Evolutionary conservation across 2,113 vertebrate genomes (phyloP).

Genomic region (Zapus hudsonius): DNA sequence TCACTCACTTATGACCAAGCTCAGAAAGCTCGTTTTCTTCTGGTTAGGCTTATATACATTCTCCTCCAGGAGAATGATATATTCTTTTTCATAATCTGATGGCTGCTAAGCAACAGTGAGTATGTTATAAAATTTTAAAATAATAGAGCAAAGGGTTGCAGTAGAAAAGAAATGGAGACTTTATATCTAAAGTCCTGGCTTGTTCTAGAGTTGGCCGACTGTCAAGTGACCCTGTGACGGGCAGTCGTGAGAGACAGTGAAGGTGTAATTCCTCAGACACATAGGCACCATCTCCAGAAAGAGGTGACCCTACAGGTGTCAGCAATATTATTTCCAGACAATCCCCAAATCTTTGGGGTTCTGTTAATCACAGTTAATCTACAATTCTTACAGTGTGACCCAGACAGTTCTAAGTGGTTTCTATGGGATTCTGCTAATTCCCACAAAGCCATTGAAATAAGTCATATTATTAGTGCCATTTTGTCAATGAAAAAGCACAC

Average conservation of each 20-base stretch:
- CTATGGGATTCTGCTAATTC: background rate
- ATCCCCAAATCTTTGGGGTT: background rate
- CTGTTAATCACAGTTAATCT: background rate
- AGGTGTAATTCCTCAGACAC: background rate
- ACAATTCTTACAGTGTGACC: background rate
- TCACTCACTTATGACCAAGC: background rate
- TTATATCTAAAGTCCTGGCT: background rate
- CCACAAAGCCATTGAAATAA: background rate
- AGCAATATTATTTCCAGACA: background rate
- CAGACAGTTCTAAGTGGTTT: background rate
- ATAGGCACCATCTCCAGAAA: background rate
- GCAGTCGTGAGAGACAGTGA: background rate
- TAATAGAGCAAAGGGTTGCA: background rate
- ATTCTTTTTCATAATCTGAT: background rate
- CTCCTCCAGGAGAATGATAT: background rate
- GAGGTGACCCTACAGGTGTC: background rate
- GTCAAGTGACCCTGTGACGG: background rate
- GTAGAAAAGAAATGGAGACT: background rate
- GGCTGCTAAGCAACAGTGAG: background rate
- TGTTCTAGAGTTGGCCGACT: background rate
- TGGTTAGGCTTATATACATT: background rate
- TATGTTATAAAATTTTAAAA: background rate
- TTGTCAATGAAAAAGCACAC: background rate
- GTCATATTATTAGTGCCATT: background rate
- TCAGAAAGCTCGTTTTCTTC: constrained; percentile 6